Evolutionary conservation across 2,797 vertebrate genomes (phyloP), one percentile per base, ranked within the genome.

Genomic region (Dipus sagitta): DNA sequence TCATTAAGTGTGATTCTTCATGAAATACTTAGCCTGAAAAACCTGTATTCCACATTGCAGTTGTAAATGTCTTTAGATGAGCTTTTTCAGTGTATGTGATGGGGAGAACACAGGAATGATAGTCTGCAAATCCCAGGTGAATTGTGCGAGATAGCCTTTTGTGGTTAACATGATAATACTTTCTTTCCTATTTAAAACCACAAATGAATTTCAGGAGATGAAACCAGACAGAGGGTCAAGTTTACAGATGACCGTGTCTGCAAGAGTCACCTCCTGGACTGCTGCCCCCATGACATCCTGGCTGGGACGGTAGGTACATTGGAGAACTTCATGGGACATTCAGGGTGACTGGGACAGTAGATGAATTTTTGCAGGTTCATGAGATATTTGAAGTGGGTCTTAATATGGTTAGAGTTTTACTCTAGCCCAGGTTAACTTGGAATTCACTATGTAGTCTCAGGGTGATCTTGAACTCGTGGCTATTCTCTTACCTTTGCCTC

Each of bases 191-290:
- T 98, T 98, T 98, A 98, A 98, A 98, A 98, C 95, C 94, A 97
- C 97, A 97, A 96, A 96, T 98, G 96, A 98, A 97, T 99, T 99
- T 97, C 99, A 99, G 99, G 99, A 92, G 99, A 99, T 97, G 99
- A 99, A 98, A 99, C 99, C 96, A 99, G 99, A 91, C 99, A 99
- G 99, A 99, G 99, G 98, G 99, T 99, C 97, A 99, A 99, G 98
- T 99, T 99, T 97, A 99, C 99, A 74, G 99, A 99, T 28, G 99
- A 99, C 87, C 98, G 99, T 42, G 99, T 99, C 98, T 99, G 99
- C 99, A 99, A 99, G 99, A 99, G 99, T 98, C 99, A 99, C 97
- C 99, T 99, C 30, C 99, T 99, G 97, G 99, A 99, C 98, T 99
- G 99, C 99, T 99, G 99, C 98, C 99, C 99, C 17, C 99, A 99